Percentiles rank a stretch among this genome's conserved stretches.
Evolutionary conservation across 2,113 vertebrate genomes (phyloP).

Genomic region (Morphnarchus princeps): DNA sequence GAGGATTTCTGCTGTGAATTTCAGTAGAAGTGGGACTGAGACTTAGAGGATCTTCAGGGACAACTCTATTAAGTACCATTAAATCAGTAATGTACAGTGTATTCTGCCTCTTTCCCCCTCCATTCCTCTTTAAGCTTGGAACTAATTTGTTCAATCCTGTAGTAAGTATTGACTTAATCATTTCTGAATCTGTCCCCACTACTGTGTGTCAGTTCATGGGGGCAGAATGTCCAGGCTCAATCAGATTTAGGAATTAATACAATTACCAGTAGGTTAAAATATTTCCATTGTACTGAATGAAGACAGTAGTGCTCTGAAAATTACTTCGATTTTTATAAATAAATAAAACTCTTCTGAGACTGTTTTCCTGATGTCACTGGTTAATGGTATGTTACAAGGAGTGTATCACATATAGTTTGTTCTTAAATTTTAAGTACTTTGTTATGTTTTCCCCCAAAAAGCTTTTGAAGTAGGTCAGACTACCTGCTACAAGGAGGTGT

Average conservation of each 20-base stretch:
- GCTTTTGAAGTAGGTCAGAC: background rate
- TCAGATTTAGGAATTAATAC: slow-evolving; percentile 45
- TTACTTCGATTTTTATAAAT: background rate
- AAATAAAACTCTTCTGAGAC: background rate
- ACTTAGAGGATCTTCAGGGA: background rate
- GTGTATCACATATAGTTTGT: background rate
- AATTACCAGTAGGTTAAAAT: slow-evolving; percentile 18
- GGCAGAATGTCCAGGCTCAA: background rate
- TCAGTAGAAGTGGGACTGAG: background rate
- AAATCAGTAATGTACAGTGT: background rate
- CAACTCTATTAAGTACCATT: background rate
- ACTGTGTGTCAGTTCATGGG: background rate
- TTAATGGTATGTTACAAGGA: background rate
- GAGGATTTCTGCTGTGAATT: background rate
- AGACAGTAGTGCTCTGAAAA: background rate
- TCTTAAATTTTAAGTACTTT: background rate
- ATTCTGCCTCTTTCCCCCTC: background rate
- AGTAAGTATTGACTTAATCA: slow-evolving; percentile 32
- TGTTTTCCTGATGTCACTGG: background rate
- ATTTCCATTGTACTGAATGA: background rate
- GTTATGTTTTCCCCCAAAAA: background rate
- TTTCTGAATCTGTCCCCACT: background rate
- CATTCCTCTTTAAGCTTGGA: background rate
- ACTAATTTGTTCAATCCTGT: slow-evolving; percentile 2
- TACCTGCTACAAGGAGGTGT: background rate